A percentile compares a stretch with the other conserved stretches of the same genome.
phyloP scores from a whole-genome alignment of 2,113 vertebrate genomes.

The Orthonyx spaldingii region DNA sequence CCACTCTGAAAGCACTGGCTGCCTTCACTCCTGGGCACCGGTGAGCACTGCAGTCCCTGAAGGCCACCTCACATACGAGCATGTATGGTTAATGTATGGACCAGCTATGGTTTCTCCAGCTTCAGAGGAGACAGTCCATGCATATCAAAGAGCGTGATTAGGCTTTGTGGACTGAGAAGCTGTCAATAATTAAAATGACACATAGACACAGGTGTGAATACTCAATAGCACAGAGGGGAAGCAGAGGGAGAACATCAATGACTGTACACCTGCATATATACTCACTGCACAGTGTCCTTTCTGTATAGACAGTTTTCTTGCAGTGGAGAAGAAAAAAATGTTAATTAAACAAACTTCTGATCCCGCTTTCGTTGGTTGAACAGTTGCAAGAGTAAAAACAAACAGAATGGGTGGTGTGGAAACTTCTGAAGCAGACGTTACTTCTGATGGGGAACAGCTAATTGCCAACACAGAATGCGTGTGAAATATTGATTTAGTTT shows the following conservation, averaged over 20 bases:
- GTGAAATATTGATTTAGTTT: constrained; percentile 56
- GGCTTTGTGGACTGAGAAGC: neutral
- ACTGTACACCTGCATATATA: neutral
- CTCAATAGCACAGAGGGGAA: neutral
- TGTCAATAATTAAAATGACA: constrained; percentile 5
- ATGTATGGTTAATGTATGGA: neutral
- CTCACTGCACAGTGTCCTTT: neutral
- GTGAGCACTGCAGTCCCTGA: neutral
- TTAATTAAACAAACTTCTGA: constrained; percentile 8
- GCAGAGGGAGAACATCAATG: neutral
- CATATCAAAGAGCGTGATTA: neutral
- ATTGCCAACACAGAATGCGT: neutral
- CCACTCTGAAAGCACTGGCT: neutral
- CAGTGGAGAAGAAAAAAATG: neutral
- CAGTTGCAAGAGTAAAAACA: neutral
- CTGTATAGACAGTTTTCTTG: neutral
- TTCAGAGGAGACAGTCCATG: neutral
- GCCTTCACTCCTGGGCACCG: accelerated
- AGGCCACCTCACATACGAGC: neutral
- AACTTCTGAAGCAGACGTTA: neutral
- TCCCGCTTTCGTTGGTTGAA: neutral
- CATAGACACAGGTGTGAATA: neutral
- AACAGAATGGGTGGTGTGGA: neutral
- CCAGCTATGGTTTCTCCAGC: neutral
- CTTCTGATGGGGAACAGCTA: constrained; percentile 2